These are phyloP conservation scores for Sphyrna mokarran DNA, from an alignment of 2,113 vertebrate genomes.

Conservation along the genomic window DNA sequence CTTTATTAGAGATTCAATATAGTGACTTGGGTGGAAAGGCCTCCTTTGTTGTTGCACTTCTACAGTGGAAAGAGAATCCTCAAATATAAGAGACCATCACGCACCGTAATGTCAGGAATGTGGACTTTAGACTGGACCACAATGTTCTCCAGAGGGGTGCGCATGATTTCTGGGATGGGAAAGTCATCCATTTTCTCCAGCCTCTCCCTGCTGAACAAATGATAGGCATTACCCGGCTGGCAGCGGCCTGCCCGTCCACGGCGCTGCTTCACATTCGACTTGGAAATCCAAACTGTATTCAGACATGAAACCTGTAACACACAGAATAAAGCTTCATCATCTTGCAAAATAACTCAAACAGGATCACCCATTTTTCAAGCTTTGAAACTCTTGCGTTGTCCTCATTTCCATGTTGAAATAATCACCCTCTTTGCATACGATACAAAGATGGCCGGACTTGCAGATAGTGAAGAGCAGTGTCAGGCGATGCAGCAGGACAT, in stretches of 20 bases:
- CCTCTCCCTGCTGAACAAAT: slow-evolving; percentile 76
- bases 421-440: too few relatives aligned
- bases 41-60: background rate
- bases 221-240: slow-evolving; percentile 85
- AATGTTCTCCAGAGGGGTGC: slow-evolving; percentile 87
- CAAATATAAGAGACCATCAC: background rate
- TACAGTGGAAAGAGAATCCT: background rate
- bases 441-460: too few relatives aligned
- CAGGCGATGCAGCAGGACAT: too few relatives aligned
- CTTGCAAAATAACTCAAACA: background rate
- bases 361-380: background rate
- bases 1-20: background rate
- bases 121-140: slow-evolving; percentile 93
- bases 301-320: slow-evolving; percentile 78
- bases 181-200: slow-evolving; percentile 76
- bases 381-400: background rate
- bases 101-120: slow-evolving; percentile 79
- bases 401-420: background rate
- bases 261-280: slow-evolving; percentile 84
- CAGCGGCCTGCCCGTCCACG: slow-evolving; percentile 86
- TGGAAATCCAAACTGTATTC: slow-evolving; percentile 90
- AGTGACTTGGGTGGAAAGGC: background rate
- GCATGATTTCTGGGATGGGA: slow-evolving; percentile 86
- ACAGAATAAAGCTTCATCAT: background rate
- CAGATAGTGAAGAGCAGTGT: too few relatives aligned